Evolutionary conservation across 2,888 invertebrate species (phyloP).

Genomic region (Drosophila prostipennis): DNA sequence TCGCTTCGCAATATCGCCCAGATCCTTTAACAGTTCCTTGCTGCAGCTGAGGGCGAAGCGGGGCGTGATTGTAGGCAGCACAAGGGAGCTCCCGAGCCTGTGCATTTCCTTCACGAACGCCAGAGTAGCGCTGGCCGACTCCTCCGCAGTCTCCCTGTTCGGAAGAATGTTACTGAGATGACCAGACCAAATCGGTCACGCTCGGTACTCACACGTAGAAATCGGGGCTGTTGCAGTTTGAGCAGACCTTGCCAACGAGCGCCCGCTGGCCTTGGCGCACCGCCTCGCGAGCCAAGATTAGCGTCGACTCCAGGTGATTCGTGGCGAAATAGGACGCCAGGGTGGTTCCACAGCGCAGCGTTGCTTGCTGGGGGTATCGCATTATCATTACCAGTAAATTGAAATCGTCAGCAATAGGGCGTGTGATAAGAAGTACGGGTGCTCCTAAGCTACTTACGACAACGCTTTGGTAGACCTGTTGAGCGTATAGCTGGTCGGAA

Average conservation of each 20-base stretch:
- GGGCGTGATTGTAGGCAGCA: conserved; percentile 93
- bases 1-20: conserved; percentile 88
- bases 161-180: conserved; percentile 39
- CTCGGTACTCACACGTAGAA: conserved; percentile 79
- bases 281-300: conserved; percentile 89
- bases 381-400: conserved; percentile 34
- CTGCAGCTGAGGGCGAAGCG: conserved; percentile 93
- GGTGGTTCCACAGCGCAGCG: conserved; percentile 92
- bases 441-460: conserved; percentile 87
- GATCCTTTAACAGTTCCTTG: conserved; percentile 87
- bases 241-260: conserved; percentile 91
- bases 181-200: not conserved
- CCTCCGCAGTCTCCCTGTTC: conserved; percentile 87
- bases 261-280: conserved; percentile 91
- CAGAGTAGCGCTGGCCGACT: conserved; percentile 87
- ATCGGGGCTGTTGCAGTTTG: conserved; percentile 82
- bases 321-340: conserved; percentile 95
- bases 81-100: conserved; percentile 86
- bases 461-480: conserved; percentile 89
- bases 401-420: no score
- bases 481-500: conserved; percentile 88
- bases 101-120: conserved; percentile 87
- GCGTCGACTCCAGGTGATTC: conserved; percentile 88
- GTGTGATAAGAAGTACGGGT: conserved; percentile 38
- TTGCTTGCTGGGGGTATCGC: conserved; percentile 86